phyloP scores from a whole-genome alignment of 2,888 invertebrate genomes.

The Drosophila sordidula region DNA sequence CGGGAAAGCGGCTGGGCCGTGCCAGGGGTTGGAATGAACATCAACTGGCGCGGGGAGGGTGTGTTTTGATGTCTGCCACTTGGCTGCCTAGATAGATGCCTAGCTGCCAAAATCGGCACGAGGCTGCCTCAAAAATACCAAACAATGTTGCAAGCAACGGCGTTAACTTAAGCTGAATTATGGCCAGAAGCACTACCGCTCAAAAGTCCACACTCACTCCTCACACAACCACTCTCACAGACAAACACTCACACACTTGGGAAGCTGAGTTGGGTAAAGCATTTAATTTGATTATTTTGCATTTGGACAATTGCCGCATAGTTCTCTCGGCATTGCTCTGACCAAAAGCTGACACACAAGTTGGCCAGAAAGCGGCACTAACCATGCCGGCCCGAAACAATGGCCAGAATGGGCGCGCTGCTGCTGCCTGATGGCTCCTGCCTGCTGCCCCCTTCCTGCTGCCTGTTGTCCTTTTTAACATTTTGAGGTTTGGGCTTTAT shows the following conservation, averaged over 20 bases:
- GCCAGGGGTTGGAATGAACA: conserved; percentile 46
- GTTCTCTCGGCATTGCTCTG: conserved; percentile 24
- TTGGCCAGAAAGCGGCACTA: conserved; percentile 48
- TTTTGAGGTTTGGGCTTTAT: conserved; percentile 76
- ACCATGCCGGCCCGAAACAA: conserved; percentile 27
- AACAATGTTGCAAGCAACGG: conserved; percentile 29
- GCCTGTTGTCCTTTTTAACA: conserved; percentile 72
- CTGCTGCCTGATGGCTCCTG: not conserved
- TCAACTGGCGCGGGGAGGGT: conserved; percentile 36
- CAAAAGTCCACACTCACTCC: conserved; percentile 16
- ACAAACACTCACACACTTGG: conserved; percentile 4
- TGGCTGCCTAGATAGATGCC: conserved; percentile 54
- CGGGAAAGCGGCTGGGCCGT: not conserved
- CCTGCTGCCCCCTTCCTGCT: not conserved
- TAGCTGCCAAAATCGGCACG: conserved; percentile 33
- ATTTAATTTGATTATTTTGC: conserved; percentile 74
- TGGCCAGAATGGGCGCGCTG: conserved; percentile 16
- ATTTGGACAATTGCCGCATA: conserved; percentile 53
- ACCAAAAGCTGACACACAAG: conserved; percentile 59
- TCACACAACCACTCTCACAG: conserved; percentile 2
- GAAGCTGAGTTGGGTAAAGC: conserved; percentile 30
- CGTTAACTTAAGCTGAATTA: conserved; percentile 48
- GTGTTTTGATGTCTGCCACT: conserved; percentile 77
- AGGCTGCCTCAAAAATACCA: conserved; percentile 26
- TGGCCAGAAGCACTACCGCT: conserved; percentile 30